Percentiles rank a stretch among this genome's conserved stretches.
These are phyloP conservation scores for Apodemia duryi DNA, from an alignment of 2,888 invertebrate species.

Conservation along the genomic window DNA sequence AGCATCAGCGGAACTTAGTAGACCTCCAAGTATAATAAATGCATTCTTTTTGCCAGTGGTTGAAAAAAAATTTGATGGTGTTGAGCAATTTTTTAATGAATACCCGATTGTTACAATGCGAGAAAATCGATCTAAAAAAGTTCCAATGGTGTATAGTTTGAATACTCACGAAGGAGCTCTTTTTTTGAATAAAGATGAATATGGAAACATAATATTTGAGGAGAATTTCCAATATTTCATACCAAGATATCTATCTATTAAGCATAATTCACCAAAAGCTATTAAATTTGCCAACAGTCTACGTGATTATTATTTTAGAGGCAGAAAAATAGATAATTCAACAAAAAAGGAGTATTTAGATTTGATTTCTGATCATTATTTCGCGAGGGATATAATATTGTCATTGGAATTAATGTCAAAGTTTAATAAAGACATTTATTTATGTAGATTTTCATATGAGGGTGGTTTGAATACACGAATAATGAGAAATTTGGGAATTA, in stretches of 20 bases:
- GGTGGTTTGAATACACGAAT: constrained; percentile 56
- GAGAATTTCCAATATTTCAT: constrained; percentile 49
- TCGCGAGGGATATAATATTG: constrained; percentile 44
- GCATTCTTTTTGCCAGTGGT: constrained; percentile 53
- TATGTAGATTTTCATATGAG: constrained; percentile 50
- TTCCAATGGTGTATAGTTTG: constrained; percentile 47
- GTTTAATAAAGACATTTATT: constrained; percentile 39
- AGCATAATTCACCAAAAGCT: constrained; percentile 35
- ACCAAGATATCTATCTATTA: constrained; percentile 43
- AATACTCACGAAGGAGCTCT: constrained; percentile 54
- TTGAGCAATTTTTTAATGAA: constrained; percentile 50
- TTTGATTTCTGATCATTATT: constrained; percentile 50
- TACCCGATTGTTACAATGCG: constrained; percentile 43
- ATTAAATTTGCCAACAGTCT: constrained; percentile 38
- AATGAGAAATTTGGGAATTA: constrained; percentile 48
- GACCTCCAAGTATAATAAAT: constrained; percentile 40
- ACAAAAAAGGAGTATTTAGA: constrained; percentile 43
- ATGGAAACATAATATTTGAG: constrained; percentile 45
- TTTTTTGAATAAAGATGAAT: constrained; percentile 44
- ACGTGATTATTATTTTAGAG: constrained; percentile 48
- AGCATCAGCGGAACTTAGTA: constrained; percentile 42
- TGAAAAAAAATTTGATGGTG: constrained; percentile 49
- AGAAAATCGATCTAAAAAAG: constrained; percentile 43
- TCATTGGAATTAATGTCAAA: constrained; percentile 45
- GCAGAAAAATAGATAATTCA: constrained; percentile 34